phyloP scores from a whole-genome alignment of 2,113 vertebrate species.

The Indri indri region DNA sequence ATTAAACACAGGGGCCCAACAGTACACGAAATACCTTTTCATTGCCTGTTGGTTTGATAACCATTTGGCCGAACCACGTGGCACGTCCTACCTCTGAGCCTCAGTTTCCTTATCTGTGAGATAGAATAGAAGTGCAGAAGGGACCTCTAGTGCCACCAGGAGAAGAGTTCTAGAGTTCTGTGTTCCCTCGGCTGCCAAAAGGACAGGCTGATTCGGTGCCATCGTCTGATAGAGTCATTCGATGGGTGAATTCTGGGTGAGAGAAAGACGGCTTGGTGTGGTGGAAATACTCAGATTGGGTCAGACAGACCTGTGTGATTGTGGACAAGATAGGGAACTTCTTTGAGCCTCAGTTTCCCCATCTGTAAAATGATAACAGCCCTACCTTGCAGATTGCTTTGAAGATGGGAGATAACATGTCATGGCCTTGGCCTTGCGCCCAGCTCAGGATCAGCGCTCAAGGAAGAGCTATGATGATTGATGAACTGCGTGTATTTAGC shows the following conservation, averaged over 20 bases:
- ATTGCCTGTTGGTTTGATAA: background rate
- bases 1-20: accelerated
- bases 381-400: background rate
- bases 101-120: background rate
- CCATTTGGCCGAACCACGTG: background rate
- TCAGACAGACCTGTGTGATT: background rate
- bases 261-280: background rate
- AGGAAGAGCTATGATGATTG: background rate
- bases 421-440: background rate
- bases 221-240: background rate
- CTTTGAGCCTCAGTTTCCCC: background rate
- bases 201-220: background rate
- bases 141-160: background rate
- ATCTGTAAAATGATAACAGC: background rate
- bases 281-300: background rate
- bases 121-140: background rate
- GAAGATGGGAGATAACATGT: background rate
- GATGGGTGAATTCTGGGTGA: background rate
- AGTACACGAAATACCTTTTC: background rate
- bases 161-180: background rate
- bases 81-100: background rate
- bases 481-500: accelerated
- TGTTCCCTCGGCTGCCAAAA: background rate
- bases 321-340: background rate
- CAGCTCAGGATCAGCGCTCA: background rate